These are phyloP conservation scores for Melanostoma scalare DNA, from an alignment of 2,888 invertebrate species.

Conservation along the genomic window DNA sequence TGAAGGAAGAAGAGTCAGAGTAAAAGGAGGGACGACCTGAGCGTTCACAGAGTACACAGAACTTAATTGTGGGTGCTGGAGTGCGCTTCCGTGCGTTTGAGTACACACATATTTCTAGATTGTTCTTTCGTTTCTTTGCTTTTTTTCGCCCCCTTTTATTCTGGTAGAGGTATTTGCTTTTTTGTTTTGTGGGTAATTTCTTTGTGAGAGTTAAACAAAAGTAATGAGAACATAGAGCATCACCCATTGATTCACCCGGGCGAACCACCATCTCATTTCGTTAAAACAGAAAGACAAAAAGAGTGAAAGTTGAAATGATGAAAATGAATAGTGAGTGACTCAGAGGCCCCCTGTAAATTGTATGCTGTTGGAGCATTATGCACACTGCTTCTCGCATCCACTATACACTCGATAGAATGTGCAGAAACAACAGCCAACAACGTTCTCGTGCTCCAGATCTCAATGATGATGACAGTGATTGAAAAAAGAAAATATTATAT, in stretches of 20 bases:
- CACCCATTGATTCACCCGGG: background rate
- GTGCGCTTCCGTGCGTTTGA: constrained; percentile 38
- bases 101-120: constrained; percentile 31
- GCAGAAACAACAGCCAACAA: too few relatives aligned
- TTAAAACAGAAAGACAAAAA: too few relatives aligned
- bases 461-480: too few relatives aligned
- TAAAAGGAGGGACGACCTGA: constrained; percentile 27
- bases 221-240: constrained; percentile 23
- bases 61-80: constrained; percentile 28
- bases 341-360: too few relatives aligned
- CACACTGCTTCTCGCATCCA: too few relatives aligned
- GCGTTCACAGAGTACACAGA: constrained; percentile 32
- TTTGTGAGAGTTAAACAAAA: constrained; percentile 25
- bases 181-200: constrained; percentile 7
- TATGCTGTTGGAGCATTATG: too few relatives aligned
- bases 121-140: background rate
- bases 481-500: too few relatives aligned
- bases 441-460: too few relatives aligned
- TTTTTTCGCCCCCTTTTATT: background rate
- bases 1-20: constrained; percentile 1
- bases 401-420: too few relatives aligned
- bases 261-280: background rate
- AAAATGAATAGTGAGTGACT: too few relatives aligned
- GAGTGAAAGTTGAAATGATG: too few relatives aligned
- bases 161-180: background rate